These are phyloP conservation scores for Falco berigora DNA, from an alignment of 2,797 vertebrate genomes.

Conservation along the genomic window DNA sequence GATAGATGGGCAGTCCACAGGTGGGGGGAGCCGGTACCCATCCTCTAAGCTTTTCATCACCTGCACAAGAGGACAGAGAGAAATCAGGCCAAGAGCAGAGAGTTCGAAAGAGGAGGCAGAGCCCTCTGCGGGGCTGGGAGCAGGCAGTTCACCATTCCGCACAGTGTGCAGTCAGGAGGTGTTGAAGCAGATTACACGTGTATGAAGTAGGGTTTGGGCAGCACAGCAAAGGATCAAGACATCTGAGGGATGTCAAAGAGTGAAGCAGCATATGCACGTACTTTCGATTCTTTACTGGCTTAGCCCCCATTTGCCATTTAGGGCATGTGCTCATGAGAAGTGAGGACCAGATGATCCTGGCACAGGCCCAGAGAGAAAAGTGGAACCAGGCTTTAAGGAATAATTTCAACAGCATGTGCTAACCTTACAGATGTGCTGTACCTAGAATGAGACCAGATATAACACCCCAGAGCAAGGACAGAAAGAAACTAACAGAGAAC, in stretches of 20 bases:
- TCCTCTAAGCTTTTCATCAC: slow-evolving; percentile 95
- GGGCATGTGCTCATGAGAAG: not conserved
- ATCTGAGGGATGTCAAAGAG: not conserved
- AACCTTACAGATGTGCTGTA: not conserved
- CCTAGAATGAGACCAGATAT: not conserved
- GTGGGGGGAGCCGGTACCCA: slow-evolving; percentile 90
- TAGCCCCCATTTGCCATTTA: not conserved
- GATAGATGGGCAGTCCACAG: slow-evolving; percentile 87
- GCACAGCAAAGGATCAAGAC: not conserved
- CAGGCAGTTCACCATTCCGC: not conserved
- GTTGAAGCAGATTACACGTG: rapidly evolving
- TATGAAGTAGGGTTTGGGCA: not conserved
- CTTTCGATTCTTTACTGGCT: not conserved
- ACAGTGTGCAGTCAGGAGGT: not conserved
- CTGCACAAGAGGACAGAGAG: slow-evolving; percentile 59
- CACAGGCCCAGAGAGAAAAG: not conserved
- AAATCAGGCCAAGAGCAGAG: not conserved
- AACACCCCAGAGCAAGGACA: not conserved
- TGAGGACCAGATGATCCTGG: not conserved
- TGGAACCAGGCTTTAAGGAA: not conserved
- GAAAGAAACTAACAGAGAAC: not conserved
- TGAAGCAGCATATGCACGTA: not conserved
- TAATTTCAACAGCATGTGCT: not conserved
- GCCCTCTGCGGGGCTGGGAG: not conserved
- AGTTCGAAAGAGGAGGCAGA: not conserved